Evolutionary conservation across 2,888 invertebrate species (phyloP).

Genomic region (Phasia obesa): DNA sequence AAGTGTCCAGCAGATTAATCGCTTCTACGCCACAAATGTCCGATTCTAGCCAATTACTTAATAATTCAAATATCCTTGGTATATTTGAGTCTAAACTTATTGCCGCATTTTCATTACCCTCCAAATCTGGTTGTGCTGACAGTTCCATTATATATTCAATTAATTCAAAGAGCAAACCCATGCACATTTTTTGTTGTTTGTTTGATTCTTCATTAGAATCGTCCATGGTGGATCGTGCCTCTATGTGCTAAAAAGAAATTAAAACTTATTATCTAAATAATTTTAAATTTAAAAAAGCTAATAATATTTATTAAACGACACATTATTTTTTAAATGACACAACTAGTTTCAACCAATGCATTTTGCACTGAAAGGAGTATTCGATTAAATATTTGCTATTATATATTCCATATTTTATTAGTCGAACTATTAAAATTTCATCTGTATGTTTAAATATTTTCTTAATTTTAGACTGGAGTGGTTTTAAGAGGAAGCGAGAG

Average conservation of each 20-base stretch:
- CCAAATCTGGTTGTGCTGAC: conserved; percentile 71
- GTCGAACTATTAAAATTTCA: too few relatives aligned
- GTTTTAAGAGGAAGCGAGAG: too few relatives aligned
- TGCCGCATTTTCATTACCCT: conserved; percentile 72
- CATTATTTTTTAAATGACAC: too few relatives aligned
- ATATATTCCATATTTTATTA: too few relatives aligned
- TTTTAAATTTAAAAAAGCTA: too few relatives aligned
- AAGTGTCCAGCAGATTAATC: conserved; percentile 75
- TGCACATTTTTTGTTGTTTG: conserved; percentile 78
- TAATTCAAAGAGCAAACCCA: conserved; percentile 77
- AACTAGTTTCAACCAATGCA: too few relatives aligned
- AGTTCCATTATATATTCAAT: conserved; percentile 77
- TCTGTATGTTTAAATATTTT: too few relatives aligned
- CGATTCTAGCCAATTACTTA: conserved; percentile 78
- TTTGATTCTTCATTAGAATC: conserved; percentile 78
- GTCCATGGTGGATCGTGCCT: conserved; percentile 72
- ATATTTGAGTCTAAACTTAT: conserved; percentile 79
- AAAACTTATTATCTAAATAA: too few relatives aligned
- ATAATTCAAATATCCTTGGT: conserved; percentile 77
- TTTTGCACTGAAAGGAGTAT: too few relatives aligned
- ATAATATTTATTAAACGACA: too few relatives aligned
- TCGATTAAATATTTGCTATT: too few relatives aligned
- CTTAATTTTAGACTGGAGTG: too few relatives aligned
- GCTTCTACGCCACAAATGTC: conserved; percentile 78
- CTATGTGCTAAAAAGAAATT: conserved; percentile 51